Percentiles rank a stretch among this genome's conserved stretches.
Evolutionary conservation across 1,140 invertebrate species (phyloP).

Genomic region (Wasmannia auropunctata): DNA sequence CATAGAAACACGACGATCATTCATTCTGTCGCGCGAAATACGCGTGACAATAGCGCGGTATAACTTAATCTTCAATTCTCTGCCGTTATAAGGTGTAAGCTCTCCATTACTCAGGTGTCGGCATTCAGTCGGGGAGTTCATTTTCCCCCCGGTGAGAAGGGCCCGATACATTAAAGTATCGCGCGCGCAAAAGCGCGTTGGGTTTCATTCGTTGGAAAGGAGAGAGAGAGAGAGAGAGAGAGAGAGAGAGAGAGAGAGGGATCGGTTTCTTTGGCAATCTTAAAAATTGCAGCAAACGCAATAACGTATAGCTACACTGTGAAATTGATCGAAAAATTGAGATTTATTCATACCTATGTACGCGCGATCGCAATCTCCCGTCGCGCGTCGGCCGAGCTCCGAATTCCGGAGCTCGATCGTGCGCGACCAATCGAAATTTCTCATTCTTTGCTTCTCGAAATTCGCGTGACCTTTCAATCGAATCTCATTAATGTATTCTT

Average conservation of each 20-base stretch:
- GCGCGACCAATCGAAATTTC: background rate
- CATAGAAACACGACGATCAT: slow-evolving; percentile 11
- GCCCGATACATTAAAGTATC: background rate
- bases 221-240: background rate
- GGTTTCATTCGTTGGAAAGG: background rate
- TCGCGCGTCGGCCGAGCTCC: background rate
- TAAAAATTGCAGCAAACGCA: background rate
- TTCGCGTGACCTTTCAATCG: background rate
- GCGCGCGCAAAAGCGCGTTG: background rate
- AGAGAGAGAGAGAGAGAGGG: background rate
- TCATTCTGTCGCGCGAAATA: slow-evolving; percentile 24
- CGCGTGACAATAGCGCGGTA: background rate
- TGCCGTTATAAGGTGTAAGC: background rate
- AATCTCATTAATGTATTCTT: background rate
- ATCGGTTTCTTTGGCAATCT: background rate
- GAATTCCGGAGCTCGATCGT: background rate
- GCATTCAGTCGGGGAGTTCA: slow-evolving; percentile 2
- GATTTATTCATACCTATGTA: background rate
- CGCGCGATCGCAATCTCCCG: background rate
- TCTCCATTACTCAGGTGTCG: slow-evolving; percentile 2
- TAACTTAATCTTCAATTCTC: slow-evolving; percentile 25
- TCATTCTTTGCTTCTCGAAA: background rate
- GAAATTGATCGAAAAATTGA: background rate
- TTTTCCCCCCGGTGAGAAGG: background rate
- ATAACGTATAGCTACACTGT: background rate